Evolutionary conservation across 1,140 invertebrate species (phyloP), one percentile per base, ranked within the genome.

Genomic region (Branchinecta lynchi): DNA sequence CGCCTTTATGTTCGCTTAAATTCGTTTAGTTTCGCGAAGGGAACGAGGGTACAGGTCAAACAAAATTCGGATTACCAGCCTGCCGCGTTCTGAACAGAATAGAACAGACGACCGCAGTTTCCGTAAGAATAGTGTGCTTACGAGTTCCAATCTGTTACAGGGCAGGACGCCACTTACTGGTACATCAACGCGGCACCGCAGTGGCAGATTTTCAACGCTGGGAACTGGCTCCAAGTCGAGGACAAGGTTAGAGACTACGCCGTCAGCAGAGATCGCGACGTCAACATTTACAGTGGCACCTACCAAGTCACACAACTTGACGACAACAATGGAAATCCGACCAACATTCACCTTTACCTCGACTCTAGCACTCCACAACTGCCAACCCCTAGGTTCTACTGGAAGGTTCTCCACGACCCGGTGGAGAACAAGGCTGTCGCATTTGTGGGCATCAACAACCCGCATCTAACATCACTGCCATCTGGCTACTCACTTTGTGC

Each of bases 151-250:
- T 32, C 32, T 32, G 32, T 32, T 32, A 32, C 32, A 9, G 66
- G 69, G 43, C 69, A 65, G 32, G 51, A 65, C 8, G 69, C 69
- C 15, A 69, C 68, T n/a, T 69, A 60, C 21, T 43, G 6, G 65
- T 84, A 81, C 69, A 72, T 83, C 6, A 86, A 85, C 72, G 78
- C 77, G 0, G 81, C 79, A 0, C 82, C 83, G 9, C 82, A 85
- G 72, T 85, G 83, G 83, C 79, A 81, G 70, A 75, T 75, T 9
- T 81, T 85, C 70, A 85, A 86, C 73, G 77, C 73, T 12, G 79
- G 79, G 8, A 84, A 84, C 71, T 85, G 84, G 84, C 74, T 77
- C 9, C 20, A 1, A 0, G 60, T 76, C 32, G 32, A 32, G 32
- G 5, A 32, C 32, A 32, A 32, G 32, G 32, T 32, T 32, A 32